phyloP scores from a whole-genome alignment of 2,888 invertebrate genomes.

The Diaphora mendica region DNA sequence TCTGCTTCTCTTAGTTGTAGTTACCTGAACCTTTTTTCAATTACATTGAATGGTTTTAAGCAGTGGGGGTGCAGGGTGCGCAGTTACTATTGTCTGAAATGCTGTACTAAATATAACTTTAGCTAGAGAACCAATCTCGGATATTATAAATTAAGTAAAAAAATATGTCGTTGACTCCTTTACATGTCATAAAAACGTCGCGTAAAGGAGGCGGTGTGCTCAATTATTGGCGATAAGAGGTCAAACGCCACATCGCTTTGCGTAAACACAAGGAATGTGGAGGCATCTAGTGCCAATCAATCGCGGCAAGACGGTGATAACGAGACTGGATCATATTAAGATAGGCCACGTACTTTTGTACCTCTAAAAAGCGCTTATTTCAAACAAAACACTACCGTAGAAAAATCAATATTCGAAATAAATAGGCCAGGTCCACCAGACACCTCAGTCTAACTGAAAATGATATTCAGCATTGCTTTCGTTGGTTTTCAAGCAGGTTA shows the following conservation, averaged over 20 bases:
- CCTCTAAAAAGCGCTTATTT: neutral
- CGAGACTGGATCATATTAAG: neutral
- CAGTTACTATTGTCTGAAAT: neutral
- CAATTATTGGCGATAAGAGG: slow-evolving; percentile 26
- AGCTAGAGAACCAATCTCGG: neutral
- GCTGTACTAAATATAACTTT: neutral
- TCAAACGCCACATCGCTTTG: slow-evolving; percentile 19
- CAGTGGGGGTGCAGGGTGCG: too few species aligned
- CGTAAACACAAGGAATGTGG: slow-evolving; percentile 16
- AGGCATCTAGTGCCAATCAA: slow-evolving; percentile 8
- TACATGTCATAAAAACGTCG: slow-evolving; percentile 17
- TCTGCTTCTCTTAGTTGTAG: too few species aligned
- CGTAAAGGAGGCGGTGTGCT: slow-evolving; percentile 16
- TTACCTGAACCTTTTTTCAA: too few species aligned
- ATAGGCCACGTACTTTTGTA: neutral
- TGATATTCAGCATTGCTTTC: too few species aligned
- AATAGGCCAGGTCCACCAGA: too few species aligned
- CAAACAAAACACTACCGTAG: too few species aligned
- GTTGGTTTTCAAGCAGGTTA: too few species aligned
- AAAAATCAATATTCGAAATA: too few species aligned
- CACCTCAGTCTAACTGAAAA: too few species aligned
- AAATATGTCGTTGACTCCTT: slow-evolving; percentile 16
- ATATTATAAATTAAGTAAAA: slow-evolving; percentile 8
- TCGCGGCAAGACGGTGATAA: slow-evolving; percentile 5
- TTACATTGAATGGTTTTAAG: too few species aligned